Percentiles rank a stretch among this genome's conserved stretches.
These are phyloP conservation scores for Drosophila macrospina DNA, from an alignment of 2,888 invertebrate species.

Conservation along the genomic window DNA sequence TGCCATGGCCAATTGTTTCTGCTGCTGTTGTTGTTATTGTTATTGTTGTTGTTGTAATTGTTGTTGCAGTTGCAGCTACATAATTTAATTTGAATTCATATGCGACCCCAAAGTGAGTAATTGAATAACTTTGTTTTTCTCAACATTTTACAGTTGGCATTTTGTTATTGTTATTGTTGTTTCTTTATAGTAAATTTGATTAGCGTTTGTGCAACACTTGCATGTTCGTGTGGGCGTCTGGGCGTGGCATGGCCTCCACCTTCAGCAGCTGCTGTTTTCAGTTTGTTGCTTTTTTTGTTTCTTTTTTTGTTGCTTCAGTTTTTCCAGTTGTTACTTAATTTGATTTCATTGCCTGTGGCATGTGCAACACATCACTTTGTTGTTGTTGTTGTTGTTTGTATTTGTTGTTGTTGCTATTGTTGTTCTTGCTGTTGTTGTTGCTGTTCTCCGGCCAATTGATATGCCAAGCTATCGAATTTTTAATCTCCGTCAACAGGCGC, in stretches of 20 bases:
- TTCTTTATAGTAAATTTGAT: slow-evolving; percentile 78
- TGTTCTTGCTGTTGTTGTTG: slow-evolving; percentile 7
- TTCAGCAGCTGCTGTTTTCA: slow-evolving; percentile 7
- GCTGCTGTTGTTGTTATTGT: slow-evolving; percentile 38
- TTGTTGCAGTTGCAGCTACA: slow-evolving; percentile 59
- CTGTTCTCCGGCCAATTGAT: slow-evolving; percentile 46
- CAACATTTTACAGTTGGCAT: slow-evolving; percentile 10
- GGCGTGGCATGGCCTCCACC: slow-evolving; percentile 36
- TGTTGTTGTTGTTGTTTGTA: slow-evolving; percentile 14
- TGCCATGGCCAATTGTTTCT: slow-evolving; percentile 58
- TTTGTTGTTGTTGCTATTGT: slow-evolving; percentile 7
- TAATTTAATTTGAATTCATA: slow-evolving; percentile 80
- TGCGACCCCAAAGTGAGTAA: slow-evolving; percentile 76
- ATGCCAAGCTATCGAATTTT: slow-evolving; percentile 44
- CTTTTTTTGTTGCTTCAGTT: slow-evolving; percentile 35
- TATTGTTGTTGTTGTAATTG: slow-evolving; percentile 36
- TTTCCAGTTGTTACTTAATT: slow-evolving; percentile 32
- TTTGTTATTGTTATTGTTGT: slow-evolving; percentile 20
- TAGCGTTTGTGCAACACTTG: slow-evolving; percentile 61
- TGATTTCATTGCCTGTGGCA: slow-evolving; percentile 50
- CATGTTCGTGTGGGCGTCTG: slow-evolving; percentile 28
- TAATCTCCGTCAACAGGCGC: slow-evolving; percentile 35
- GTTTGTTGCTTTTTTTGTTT: slow-evolving; percentile 3
- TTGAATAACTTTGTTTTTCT: slow-evolving; percentile 81
- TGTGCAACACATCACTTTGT: slow-evolving; percentile 24